phyloP scores from a whole-genome alignment of 92 coral and sea anemone genomes.

The Isaurus tuberculatus region DNA sequence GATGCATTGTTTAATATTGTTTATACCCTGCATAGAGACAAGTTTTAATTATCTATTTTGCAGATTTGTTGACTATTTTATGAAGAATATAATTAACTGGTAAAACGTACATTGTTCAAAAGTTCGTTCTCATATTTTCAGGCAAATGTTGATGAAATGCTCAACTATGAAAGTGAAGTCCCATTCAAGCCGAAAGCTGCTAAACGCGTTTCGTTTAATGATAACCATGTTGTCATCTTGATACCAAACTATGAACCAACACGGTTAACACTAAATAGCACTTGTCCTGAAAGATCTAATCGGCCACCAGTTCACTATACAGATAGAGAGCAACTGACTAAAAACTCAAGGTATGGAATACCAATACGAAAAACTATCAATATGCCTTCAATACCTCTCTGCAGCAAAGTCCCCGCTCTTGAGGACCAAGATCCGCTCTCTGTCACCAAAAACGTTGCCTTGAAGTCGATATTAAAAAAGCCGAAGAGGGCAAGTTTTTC shows the following conservation, averaged over 20 bases:
- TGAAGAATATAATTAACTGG: slow-evolving; percentile 11
- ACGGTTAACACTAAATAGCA: slow-evolving; percentile 10
- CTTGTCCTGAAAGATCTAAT: slow-evolving; percentile 20
- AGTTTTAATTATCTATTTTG: slow-evolving; percentile 12
- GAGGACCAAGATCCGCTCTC: neutral
- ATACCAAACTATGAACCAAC: slow-evolving; percentile 22
- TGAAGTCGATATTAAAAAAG: slow-evolving; percentile 31
- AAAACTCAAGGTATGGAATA: neutral
- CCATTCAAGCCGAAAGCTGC: slow-evolving; percentile 23
- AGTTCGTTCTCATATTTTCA: neutral
- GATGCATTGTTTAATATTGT: slow-evolving; percentile 28
- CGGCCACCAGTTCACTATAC: neutral
- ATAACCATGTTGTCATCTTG: slow-evolving; percentile 21
- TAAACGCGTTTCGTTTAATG: slow-evolving; percentile 40
- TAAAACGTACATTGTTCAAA: neutral
- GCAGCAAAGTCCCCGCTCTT: neutral
- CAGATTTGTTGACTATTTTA: slow-evolving; percentile 33
- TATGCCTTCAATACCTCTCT: neutral
- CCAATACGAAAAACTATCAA: neutral
- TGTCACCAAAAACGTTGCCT: neutral
- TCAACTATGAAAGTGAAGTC: slow-evolving; percentile 6
- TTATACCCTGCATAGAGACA: slow-evolving; percentile 17
- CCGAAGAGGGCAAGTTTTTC: slow-evolving; percentile 13
- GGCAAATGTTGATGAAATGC: neutral
- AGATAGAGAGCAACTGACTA: neutral